phyloP scores from a whole-genome alignment of 2,888 invertebrate species.

The Vesta saturnalis region DNA sequence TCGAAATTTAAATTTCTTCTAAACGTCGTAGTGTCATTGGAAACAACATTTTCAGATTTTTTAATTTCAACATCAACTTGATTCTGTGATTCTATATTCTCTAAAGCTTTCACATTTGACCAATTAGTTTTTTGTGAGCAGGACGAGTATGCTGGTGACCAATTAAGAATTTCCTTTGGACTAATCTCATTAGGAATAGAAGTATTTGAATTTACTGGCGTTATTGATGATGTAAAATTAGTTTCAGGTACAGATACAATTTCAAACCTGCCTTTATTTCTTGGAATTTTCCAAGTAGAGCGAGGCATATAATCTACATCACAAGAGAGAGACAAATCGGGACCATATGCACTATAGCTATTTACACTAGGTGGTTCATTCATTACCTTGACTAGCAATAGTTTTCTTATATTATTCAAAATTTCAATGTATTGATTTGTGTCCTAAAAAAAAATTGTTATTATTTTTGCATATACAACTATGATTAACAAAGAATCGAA shows the following conservation, averaged over 20 bases:
- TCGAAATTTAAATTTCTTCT: not conserved
- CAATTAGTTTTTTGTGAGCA: not conserved
- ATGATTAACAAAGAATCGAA: too few species aligned
- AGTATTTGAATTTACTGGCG: not conserved
- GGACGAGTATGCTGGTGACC: not conserved
- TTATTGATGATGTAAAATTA: not conserved
- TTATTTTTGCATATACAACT: too few species aligned
- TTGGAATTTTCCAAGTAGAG: conserved; percentile 30
- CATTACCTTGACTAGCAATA: conserved; percentile 56
- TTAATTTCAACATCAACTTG: too few species aligned
- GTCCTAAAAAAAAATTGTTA: conserved; percentile 47
- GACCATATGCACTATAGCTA: conserved; percentile 32
- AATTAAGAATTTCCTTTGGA: not conserved
- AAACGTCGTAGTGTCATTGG: not conserved
- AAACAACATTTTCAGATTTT: not conserved
- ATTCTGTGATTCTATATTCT: too few species aligned
- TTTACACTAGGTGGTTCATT: conserved; percentile 42
- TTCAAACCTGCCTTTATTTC: conserved; percentile 37
- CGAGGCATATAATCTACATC: conserved; percentile 49
- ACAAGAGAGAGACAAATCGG: conserved; percentile 51
- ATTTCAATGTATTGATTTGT: conserved; percentile 55
- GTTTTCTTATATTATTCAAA: conserved; percentile 55
- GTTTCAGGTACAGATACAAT: conserved; percentile 41
- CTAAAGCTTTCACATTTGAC: not conserved
- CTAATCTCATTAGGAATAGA: not conserved